Evolutionary conservation across 2,888 invertebrate species (phyloP), one percentile per base, ranked within the genome.

Genomic region (Aporophyla nigra): DNA sequence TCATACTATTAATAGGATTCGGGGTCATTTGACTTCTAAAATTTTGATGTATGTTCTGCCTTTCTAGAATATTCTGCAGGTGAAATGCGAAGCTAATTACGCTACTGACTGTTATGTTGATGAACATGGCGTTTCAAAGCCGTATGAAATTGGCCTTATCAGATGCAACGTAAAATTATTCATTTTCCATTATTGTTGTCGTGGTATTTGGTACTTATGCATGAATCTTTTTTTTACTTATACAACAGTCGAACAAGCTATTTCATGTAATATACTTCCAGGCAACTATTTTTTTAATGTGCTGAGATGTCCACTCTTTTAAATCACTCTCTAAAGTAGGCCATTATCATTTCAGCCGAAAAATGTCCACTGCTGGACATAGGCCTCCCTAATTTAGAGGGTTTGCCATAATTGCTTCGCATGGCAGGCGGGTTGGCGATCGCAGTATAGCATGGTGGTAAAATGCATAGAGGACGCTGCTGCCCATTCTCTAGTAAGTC

Each of bases 1-100:
- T 67, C 56, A 80, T 76, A 58, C n/a, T 73, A 68, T 71, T 73
- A 70, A 67, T 76, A 70, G 33, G 54, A 78, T 78, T 80, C 46
- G 67, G 54, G 85, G 77, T 73, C 71, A 49, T 74, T 72, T 53
- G 16, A 74, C 21, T 61, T 68, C n/a, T 58, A 71, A 2, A 27
- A 40, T 54, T 33, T 56, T 16, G n/a, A n/a, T 67, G 49, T 9
- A 6, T 43, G 1, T 7, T 19, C 16, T 21, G 9, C 16, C 12
- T 53, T 46, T 78, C 49, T 58, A 58, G 24, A 54, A 62, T 21
- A 4, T 70, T 74, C 33, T 68, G 2, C 12, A 56, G 33, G 19
- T 19, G 46, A 46, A 74, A 59, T 70, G 54, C 27, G 21, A 54
- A 66, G 65, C 58, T 27, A 77, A 72, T 59, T 21, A 51, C 61